These are phyloP conservation scores for Eustalomyia histrio DNA, from an alignment of 2,888 invertebrate species.

Conservation along the genomic window DNA sequence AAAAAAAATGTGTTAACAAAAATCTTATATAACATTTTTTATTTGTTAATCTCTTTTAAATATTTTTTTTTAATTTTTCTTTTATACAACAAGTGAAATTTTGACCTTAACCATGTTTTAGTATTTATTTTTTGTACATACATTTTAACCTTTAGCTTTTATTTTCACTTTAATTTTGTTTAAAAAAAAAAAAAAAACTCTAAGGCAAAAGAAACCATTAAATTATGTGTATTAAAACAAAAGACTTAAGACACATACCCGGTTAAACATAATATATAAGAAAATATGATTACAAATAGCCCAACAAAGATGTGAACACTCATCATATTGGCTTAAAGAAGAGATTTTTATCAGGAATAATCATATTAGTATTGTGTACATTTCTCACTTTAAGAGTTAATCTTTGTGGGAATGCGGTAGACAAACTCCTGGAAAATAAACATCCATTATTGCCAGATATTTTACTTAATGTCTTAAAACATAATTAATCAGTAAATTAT, in stretches of 20 bases:
- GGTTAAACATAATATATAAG: too few relatives aligned
- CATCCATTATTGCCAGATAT: too few relatives aligned
- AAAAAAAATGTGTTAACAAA: not conserved
- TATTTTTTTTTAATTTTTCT: not conserved
- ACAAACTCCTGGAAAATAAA: too few relatives aligned
- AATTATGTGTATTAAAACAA: constrained; percentile 3
- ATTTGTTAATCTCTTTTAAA: not conserved
- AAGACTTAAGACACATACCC: constrained; percentile 17
- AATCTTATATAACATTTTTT: constrained; percentile 17
- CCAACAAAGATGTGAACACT: not conserved
- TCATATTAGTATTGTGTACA: too few relatives aligned
- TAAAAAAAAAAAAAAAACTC: not conserved
- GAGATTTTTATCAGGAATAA: too few relatives aligned
- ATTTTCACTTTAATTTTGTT: constrained; percentile 36
- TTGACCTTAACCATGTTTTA: constrained; percentile 3
- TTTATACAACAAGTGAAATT: constrained; percentile 46
- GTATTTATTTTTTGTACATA: not conserved
- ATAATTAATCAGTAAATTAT: too few relatives aligned
- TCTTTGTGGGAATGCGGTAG: too few relatives aligned
- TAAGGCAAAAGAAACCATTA: not conserved
- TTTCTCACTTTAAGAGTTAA: too few relatives aligned
- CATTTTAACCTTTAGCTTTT: constrained; percentile 14
- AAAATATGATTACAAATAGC: too few relatives aligned
- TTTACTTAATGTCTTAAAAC: too few relatives aligned
- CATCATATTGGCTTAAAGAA: too few relatives aligned